Percentiles rank a stretch among this genome's conserved stretches.
These are phyloP conservation scores for Ceratotherium simum DNA, from an alignment of 2,113 vertebrate species.

Conservation along the genomic window DNA sequence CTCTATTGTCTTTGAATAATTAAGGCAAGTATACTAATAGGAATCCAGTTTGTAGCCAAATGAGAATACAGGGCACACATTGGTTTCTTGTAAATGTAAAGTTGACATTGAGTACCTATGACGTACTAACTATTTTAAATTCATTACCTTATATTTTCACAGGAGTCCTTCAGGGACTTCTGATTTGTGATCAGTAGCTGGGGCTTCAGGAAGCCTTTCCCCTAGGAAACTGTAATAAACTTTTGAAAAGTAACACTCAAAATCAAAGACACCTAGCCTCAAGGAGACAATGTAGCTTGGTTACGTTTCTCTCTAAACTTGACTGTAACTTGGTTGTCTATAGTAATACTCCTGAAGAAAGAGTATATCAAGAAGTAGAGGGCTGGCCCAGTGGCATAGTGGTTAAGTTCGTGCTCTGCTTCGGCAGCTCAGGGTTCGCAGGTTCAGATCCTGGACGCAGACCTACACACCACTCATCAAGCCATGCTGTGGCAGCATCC, in stretches of 20 bases:
- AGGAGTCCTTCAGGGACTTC: neutral
- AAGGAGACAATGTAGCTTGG: too few relatives aligned
- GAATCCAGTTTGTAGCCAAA: neutral
- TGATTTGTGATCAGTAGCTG: neutral
- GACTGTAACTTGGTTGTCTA: too few relatives aligned
- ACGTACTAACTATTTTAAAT: constrained; percentile 14
- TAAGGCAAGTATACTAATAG: neutral
- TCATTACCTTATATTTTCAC: constrained; percentile 23
- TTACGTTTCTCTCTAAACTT: too few relatives aligned
- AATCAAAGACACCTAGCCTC: neutral
- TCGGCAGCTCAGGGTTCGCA: too few relatives aligned
- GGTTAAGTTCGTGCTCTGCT: too few relatives aligned
- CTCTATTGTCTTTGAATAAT: neutral
- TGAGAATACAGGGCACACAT: neutral
- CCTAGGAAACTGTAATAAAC: neutral
- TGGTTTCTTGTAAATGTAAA: constrained; percentile 2
- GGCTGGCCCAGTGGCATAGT: too few relatives aligned
- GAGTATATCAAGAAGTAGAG: too few relatives aligned
- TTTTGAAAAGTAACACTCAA: constrained; percentile 23
- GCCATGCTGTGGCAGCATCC: too few relatives aligned
- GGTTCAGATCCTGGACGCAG: too few relatives aligned
- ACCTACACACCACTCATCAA: too few relatives aligned
- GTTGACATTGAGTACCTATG: neutral
- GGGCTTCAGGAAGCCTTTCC: neutral
- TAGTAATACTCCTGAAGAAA: too few relatives aligned